Conservation (phyloP, 23 tunicate genomes). For the Halocynthia aurantium region DNA sequence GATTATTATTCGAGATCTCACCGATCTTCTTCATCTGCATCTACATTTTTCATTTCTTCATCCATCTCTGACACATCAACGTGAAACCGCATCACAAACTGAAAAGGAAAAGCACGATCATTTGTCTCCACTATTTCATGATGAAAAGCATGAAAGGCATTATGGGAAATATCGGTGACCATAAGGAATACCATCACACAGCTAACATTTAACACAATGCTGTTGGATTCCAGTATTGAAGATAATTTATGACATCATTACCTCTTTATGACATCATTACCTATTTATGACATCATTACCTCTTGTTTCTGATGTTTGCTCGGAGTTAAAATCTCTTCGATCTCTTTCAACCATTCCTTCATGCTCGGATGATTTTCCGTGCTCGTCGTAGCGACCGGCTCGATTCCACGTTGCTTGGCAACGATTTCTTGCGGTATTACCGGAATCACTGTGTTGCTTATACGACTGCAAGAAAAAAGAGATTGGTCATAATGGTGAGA, state of each 20-base stretch:
- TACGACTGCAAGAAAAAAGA: slow-evolving; percentile 38
- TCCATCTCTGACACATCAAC: slow-evolving; percentile 19
- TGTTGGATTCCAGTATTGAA: too few species aligned
- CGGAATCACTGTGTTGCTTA: slow-evolving; percentile 79
- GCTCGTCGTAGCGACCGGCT: neutral
- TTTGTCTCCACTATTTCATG: too few species aligned
- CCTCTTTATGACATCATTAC: neutral
- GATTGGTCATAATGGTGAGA: neutral
- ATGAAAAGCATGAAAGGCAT: too few species aligned
- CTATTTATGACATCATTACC: too few species aligned
- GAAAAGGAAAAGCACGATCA: neutral
- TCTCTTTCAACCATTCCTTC: slow-evolving; percentile 22
- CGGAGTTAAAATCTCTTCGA: slow-evolving; percentile 38
- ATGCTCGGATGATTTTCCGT: neutral
- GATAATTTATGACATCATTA: too few species aligned
- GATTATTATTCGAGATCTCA: neutral
- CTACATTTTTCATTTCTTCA: slow-evolving; percentile 20
- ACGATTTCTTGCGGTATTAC: slow-evolving; percentile 21
- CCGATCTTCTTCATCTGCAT: slow-evolving; percentile 1
- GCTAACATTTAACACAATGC: too few species aligned
- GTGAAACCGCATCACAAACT: slow-evolving; percentile 22
- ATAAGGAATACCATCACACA: too few species aligned
- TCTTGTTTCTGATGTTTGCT: slow-evolving; percentile 14
- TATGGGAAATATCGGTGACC: too few species aligned
- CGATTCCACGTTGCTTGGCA: slow-evolving; percentile 14